Conservation (phyloP, 1,140 invertebrate genomes). For the Cotesia vestalis region DNA sequence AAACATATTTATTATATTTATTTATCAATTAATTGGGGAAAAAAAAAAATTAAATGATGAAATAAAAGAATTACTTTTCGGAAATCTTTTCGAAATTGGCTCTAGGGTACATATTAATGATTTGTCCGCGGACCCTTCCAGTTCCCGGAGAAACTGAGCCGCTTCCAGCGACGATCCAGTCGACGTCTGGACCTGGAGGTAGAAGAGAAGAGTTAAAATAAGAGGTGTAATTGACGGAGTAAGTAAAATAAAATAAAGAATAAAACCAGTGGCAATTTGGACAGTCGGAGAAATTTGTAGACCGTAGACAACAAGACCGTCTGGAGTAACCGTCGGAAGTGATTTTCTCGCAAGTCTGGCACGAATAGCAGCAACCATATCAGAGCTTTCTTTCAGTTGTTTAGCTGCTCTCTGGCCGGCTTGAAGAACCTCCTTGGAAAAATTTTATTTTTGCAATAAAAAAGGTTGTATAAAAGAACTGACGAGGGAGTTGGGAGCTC, state of each 20-base stretch:
- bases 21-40: neutral
- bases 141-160: slow-evolving; percentile 69
- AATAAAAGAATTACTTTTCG: slow-evolving; percentile 42
- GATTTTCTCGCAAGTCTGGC: slow-evolving; percentile 72
- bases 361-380: slow-evolving; percentile 66
- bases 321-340: slow-evolving; percentile 71
- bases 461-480: neutral
- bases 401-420: slow-evolving; percentile 62
- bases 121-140: slow-evolving; percentile 53
- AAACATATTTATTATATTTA: slow-evolving; percentile 1
- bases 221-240: neutral
- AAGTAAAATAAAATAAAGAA: slow-evolving; percentile 11
- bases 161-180: slow-evolving; percentile 75
- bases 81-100: slow-evolving; percentile 41
- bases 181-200: slow-evolving; percentile 71
- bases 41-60: neutral
- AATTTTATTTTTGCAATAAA: slow-evolving; percentile 3
- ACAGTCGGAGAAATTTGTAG: slow-evolving; percentile 64
- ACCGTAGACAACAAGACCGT: slow-evolving; percentile 76
- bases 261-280: slow-evolving; percentile 51
- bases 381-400: slow-evolving; percentile 57
- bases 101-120: slow-evolving; percentile 48
- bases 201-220: slow-evolving; percentile 22
- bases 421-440: slow-evolving; percentile 59
- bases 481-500: too few species aligned